A percentile compares a stretch with the other conserved stretches of the same genome.
Conservation (phyloP, 2,113 vertebrate genomes). For the Malurus cyaneus region DNA sequence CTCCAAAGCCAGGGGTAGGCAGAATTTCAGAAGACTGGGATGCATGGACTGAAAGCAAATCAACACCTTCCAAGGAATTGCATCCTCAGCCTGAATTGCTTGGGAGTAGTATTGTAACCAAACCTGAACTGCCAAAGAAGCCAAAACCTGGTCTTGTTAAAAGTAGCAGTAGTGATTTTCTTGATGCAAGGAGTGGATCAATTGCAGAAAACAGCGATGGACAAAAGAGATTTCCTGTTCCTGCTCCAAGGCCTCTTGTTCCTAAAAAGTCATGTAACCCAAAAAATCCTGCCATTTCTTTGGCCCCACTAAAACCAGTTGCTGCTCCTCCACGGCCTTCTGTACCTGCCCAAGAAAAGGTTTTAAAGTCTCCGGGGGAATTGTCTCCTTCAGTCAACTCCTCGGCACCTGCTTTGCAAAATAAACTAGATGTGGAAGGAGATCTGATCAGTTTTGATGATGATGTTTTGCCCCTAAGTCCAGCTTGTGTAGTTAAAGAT, state of each 20-base stretch:
- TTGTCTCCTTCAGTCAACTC: conserved; percentile 9
- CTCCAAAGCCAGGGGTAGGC: conserved; percentile 73
- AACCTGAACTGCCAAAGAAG: conserved; percentile 84
- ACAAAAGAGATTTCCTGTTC: conserved; percentile 60
- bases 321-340: conserved; percentile 62
- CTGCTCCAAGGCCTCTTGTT: conserved; percentile 76
- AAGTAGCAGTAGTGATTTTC: conserved; percentile 64
- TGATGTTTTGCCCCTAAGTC: conserved; percentile 66
- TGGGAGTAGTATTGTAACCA: conserved; percentile 55
- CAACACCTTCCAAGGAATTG: conserved; percentile 58
- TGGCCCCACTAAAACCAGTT: conserved; percentile 48
- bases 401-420: conserved; percentile 30
- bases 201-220: neutral
- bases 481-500: conserved; percentile 44
- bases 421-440: conserved; percentile 56
- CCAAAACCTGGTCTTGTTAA: conserved; percentile 69
- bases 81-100: conserved; percentile 34
- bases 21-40: conserved; percentile 73
- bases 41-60: conserved; percentile 54
- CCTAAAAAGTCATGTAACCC: conserved; percentile 70
- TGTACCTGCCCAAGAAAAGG: conserved; percentile 68
- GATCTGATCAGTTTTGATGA: conserved; percentile 85
- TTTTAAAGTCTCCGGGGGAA: conserved; percentile 63
- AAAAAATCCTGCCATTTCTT: conserved; percentile 58
- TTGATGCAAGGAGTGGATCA: conserved; percentile 49